Evolutionary conservation across 1,140 invertebrate species (phyloP).

Genomic region (Drosophila kanapiae): DNA sequence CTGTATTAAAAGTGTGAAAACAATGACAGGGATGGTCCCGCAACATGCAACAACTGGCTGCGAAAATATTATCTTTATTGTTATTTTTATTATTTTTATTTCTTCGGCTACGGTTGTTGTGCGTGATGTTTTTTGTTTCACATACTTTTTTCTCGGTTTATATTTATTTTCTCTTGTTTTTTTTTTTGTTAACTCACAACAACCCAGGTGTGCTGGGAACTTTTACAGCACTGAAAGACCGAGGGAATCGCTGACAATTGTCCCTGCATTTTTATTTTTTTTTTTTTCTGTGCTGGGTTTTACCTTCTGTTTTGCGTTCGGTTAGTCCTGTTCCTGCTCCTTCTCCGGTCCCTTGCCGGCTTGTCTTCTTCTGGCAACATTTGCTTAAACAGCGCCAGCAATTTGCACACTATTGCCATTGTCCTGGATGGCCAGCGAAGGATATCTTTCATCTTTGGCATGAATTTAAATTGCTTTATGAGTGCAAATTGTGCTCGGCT

Average conservation of each 20-base stretch:
- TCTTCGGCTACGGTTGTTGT: constrained; percentile 21
- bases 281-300: constrained; percentile 17
- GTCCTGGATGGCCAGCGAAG: constrained; percentile 38
- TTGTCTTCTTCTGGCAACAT: constrained; percentile 59
- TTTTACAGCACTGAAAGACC: constrained; percentile 39
- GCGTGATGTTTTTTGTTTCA: constrained; percentile 37
- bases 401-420: constrained; percentile 77
- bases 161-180: constrained; percentile 27
- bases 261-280: constrained; percentile 16
- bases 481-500: constrained; percentile 36
- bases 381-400: constrained; percentile 78
- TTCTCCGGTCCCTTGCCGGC: constrained; percentile 28
- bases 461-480: constrained; percentile 80
- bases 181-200: constrained; percentile 6
- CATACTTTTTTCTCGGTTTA: constrained; percentile 35
- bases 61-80: constrained; percentile 71
- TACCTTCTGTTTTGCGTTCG: constrained; percentile 32
- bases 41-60: constrained; percentile 38
- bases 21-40: constrained; percentile 17
- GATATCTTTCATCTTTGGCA: constrained; percentile 68
- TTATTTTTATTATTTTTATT: constrained; percentile 53
- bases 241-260: constrained; percentile 58
- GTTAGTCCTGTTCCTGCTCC: constrained; percentile 22
- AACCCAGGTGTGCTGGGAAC: constrained; percentile 54
- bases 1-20: constrained; percentile 61